These are phyloP conservation scores for Rhabdophis nuchalis DNA, from an alignment of 2,797 vertebrate species.

Conservation along the genomic window DNA sequence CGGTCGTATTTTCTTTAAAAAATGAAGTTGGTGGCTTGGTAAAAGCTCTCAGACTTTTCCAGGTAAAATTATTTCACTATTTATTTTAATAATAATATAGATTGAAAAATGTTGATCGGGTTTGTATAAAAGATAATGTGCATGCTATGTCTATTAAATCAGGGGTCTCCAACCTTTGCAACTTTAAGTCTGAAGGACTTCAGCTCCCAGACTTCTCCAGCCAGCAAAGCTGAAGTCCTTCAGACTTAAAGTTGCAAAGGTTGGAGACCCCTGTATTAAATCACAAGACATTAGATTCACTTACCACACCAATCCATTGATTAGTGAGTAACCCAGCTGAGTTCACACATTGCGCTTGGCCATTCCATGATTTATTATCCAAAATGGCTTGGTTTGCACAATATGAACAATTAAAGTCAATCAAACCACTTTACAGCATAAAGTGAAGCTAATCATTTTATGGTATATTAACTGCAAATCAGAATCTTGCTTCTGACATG, in stretches of 20 bases:
- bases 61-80: conserved; percentile 74
- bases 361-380: not conserved
- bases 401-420: not conserved
- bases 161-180: too few relatives aligned
- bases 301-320: not conserved
- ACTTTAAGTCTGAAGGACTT: too few relatives aligned
- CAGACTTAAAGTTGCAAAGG: too few relatives aligned
- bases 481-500: not conserved
- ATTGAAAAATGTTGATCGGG: not conserved
- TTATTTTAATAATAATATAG: not conserved
- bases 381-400: not conserved
- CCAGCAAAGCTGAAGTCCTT: too few relatives aligned
- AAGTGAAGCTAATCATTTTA: not conserved
- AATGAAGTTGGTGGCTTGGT: conserved; percentile 94
- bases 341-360: not conserved
- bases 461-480: not conserved
- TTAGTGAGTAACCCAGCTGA: not conserved
- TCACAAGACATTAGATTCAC: not conserved
- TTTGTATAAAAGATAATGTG: conserved; percentile 23
- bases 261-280: too few relatives aligned
- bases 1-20: conserved; percentile 91
- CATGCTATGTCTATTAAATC: not conserved
- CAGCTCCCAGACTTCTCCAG: too few relatives aligned
- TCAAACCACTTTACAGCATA: not conserved
- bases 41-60: conserved; percentile 87